Conservation (phyloP, 2,888 invertebrate genomes). For the Napeogenes inachia region DNA sequence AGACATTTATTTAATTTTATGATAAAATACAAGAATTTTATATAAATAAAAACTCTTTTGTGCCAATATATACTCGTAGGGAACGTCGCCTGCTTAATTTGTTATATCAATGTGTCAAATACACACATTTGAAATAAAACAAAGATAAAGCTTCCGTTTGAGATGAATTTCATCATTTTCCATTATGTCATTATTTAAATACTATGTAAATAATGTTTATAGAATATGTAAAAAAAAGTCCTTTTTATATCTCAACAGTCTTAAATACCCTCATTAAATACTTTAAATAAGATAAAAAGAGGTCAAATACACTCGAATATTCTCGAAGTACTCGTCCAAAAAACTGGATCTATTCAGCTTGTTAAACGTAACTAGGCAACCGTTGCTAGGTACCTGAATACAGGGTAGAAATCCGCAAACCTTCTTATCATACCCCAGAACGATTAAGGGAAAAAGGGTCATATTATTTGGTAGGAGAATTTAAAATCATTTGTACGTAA, state of each 20-base stretch:
- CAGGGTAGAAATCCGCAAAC: constrained; percentile 18
- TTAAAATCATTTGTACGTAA: constrained; percentile 6
- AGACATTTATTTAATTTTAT: too few relatives aligned
- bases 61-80: too few relatives aligned
- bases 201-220: too few relatives aligned
- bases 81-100: too few relatives aligned
- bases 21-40: too few relatives aligned
- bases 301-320: constrained; percentile 5
- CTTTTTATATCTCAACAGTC: neutral
- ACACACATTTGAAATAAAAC: too few relatives aligned
- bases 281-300: neutral
- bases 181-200: too few relatives aligned
- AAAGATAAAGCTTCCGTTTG: too few relatives aligned
- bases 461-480: constrained; percentile 1
- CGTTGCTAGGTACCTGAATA: constrained; percentile 35
- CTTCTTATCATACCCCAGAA: neutral
- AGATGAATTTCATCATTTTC: too few relatives aligned
- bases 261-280: constrained; percentile 3
- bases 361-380: constrained; percentile 42
- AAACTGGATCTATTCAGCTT: constrained; percentile 21
- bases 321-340: constrained; percentile 16
- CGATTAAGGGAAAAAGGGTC: constrained; percentile 11
- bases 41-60: too few relatives aligned
- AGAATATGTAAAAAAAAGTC: too few relatives aligned
- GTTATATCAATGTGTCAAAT: too few relatives aligned